Conservation (phyloP, 2,113 vertebrate species). For the Hippocampus zosterae region DNA sequence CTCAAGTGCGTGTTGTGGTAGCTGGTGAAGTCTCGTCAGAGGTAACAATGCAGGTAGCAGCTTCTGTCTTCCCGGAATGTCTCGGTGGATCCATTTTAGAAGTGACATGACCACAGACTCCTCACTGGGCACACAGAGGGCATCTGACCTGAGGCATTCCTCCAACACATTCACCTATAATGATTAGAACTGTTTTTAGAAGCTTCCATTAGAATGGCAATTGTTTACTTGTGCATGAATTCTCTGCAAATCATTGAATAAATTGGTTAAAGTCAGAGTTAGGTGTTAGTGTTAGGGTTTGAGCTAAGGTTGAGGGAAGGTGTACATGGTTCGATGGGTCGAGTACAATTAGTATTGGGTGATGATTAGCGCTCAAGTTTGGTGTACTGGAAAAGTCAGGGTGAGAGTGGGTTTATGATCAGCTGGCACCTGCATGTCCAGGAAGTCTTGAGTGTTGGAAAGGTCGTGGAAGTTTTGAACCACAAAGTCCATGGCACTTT, state of each 20-base stretch:
- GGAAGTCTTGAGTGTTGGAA: constrained; percentile 82
- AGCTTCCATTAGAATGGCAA: neutral
- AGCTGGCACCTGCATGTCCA: constrained; percentile 81
- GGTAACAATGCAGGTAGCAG: constrained; percentile 78
- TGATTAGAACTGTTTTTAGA: neutral
- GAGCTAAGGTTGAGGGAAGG: too few species aligned
- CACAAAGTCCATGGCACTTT: constrained; percentile 80
- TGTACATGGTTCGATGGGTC: too few species aligned
- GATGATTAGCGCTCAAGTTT: too few species aligned
- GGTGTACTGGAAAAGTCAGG: too few species aligned
- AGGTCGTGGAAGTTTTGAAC: constrained; percentile 81
- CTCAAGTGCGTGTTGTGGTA: constrained; percentile 63
- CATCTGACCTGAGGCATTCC: constrained; percentile 81
- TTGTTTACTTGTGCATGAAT: neutral
- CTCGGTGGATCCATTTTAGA: constrained; percentile 81
- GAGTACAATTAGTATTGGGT: too few species aligned
- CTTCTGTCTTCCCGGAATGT: constrained; percentile 73
- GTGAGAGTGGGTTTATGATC: neutral
- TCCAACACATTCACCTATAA: constrained; percentile 77
- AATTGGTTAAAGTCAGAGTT: neutral
- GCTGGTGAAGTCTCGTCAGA: constrained; percentile 84
- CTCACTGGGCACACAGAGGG: constrained; percentile 82
- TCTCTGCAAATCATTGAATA: neutral
- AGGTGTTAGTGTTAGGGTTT: too few species aligned
- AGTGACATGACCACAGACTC: constrained; percentile 80